Percentiles rank a stretch among this genome's conserved stretches.
phyloP scores from a whole-genome alignment of 2,113 vertebrate species.

The Puffinus mauretanicus region DNA sequence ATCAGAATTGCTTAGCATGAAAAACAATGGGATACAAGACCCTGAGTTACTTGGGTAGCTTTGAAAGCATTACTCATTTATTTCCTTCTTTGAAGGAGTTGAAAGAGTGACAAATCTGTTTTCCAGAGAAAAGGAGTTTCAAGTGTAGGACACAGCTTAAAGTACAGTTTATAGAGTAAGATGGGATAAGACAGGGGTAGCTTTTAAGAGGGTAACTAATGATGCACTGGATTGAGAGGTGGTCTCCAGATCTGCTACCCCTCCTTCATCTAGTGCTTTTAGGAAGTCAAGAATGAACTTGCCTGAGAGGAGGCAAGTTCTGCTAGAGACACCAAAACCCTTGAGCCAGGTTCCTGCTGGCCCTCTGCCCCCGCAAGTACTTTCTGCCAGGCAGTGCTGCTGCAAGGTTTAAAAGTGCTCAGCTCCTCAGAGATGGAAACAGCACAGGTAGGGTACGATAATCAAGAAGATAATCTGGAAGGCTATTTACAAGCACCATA shows the following conservation, averaged over 20 bases:
- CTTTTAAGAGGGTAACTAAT: neutral
- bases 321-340: neutral
- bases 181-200: neutral
- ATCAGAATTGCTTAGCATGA: neutral
- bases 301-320: neutral
- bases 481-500: constrained; percentile 1
- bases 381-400: neutral
- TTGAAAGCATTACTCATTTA: neutral
- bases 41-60: neutral
- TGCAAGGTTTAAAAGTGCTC: neutral
- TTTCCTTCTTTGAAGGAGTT: neutral
- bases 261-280: neutral
- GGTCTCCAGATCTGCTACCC: neutral
- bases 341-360: neutral
- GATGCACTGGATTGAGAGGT: neutral
- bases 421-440: neutral
- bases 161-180: neutral
- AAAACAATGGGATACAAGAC: neutral
- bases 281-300: neutral
- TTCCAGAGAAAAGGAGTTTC: neutral
- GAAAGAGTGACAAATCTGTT: neutral
- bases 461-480: constrained; percentile 32
- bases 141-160: neutral
- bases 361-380: neutral
- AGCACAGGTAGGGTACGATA: neutral